phyloP scores from a whole-genome alignment of 2,797 vertebrate genomes.

The Sebastes oblongus region DNA sequence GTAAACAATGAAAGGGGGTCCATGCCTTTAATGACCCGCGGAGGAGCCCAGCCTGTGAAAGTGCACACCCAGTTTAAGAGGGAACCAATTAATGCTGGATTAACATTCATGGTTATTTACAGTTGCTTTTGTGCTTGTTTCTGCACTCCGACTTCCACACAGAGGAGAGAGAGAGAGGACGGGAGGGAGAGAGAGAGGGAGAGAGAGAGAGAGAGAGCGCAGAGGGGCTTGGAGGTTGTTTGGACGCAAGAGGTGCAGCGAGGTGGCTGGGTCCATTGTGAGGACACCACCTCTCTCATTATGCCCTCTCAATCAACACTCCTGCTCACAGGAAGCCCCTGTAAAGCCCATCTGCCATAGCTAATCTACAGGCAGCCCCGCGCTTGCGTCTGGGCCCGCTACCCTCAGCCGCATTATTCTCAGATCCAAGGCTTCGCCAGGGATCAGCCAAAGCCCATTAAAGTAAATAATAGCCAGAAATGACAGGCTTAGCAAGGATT shows the following conservation, averaged over 20 bases:
- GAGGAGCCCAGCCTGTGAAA: constrained; percentile 79
- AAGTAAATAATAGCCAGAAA: constrained; percentile 99
- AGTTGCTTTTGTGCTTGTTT: constrained; percentile 99
- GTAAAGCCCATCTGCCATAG: constrained; percentile 99
- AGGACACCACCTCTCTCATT: constrained; percentile 99
- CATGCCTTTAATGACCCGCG: constrained; percentile 75
- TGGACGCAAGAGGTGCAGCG: constrained; percentile 97
- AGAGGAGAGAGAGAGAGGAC: constrained; percentile 27
- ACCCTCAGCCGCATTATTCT: constrained; percentile 99
- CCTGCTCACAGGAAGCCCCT: constrained; percentile 98
- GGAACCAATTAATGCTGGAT: constrained; percentile 99
- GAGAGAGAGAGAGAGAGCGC: constrained; percentile 33
- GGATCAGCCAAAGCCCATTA: constrained; percentile 99
- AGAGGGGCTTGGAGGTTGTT: constrained; percentile 93
- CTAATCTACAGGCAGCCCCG: constrained; percentile 99
- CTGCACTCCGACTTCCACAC: constrained; percentile 94
- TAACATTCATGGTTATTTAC: constrained; percentile 99
- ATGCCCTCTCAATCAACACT: constrained; percentile 99
- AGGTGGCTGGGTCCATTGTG: constrained; percentile 98
- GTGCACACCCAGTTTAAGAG: constrained; percentile 93
- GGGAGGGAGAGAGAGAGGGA: constrained; percentile 20
- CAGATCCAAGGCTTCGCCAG: constrained; percentile 98
- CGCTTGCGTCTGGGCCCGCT: constrained; percentile 94
- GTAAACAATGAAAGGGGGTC: constrained; percentile 77
- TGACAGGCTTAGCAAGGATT: constrained; percentile 99